Evolutionary conservation across 2,113 vertebrate species (phyloP), one percentile per base, ranked within the genome.

Genomic region (Furnarius figulus): DNA sequence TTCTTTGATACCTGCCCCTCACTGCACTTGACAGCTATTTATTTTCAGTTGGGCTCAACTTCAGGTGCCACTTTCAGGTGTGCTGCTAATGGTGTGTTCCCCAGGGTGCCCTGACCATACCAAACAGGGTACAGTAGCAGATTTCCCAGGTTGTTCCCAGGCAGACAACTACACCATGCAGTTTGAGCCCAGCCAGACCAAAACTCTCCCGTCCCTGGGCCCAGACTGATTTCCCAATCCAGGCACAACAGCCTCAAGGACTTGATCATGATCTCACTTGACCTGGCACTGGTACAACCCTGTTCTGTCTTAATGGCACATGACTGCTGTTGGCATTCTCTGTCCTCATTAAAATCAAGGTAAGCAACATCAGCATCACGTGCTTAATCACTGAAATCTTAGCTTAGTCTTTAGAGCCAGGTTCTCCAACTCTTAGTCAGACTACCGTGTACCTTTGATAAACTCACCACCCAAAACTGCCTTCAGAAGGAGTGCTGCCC

Each of bases 271-370:
- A 87, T 62, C 83, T 92, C 84, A 40, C 66, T 65, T 55, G 3
- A 12, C 18, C 9, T 95, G 76, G 85, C 93, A 56, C 47, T 19
- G 23, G 37, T 68, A 88, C 79, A 95, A 39, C 8, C 5, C 47
- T 56, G 50, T 27, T 70, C 46, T 39, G 59, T 67, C 19, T 44
- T 55, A 77, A 67, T 63, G 47, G 85, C 88, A 70, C 79, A 42
- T 74, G 83, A 80, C 76, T 88, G 79, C 79, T 88, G 31, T 6
- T 81, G 76, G 65, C 31, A 39, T 74, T 88, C 70, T 44, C 66
- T 91, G 93, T 87, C 91, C 58, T 76, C 74, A 79, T 94, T 95
- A 96, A 93, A 17, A 88, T 22, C 74, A 85, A 44, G 37, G 93
- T 82, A 92, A 95, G 65, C 91, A 96, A 87, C 44, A 82, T 66